Evolutionary conservation across 2,888 invertebrate genomes (phyloP), one percentile per base, ranked within the genome.

Genomic region (Agrotis clavis): DNA sequence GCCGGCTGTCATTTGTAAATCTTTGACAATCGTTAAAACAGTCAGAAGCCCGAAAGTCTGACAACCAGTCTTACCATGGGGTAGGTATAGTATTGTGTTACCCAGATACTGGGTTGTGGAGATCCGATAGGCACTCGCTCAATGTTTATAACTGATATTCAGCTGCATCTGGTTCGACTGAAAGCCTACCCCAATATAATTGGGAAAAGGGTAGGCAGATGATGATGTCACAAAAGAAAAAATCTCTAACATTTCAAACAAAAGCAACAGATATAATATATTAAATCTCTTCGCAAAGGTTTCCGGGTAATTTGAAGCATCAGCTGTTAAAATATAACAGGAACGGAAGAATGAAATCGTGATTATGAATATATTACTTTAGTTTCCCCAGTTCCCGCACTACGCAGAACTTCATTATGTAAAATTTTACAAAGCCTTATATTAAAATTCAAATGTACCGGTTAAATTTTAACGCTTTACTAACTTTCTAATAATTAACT

Each of bases 331-430:
- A 80, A 73, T 76, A 80, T 71, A 62, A 71, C 61, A 14, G 35
- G 19, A 56, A 30, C n/a, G 51, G 50, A 77, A 73, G 68, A 84
- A 84, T 74, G 68, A 77, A 67, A 83, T 81, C 92, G 92, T 93
- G 92, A 91, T 93, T 90, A 89, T 90, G 93, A 92, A 94, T 94
- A 92, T 88, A 90, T 91, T 91, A 83, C 66, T 80, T 83, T 83
- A 85, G 78, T 77, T 81, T 72, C 73, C 74, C 67, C 73, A 75
- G 82, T 82, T 82, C 18, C 61, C 66, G 25, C 13, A 62, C 77
- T 77, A 62, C 47, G 56, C 30, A 16, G 41, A 59, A 71, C 71
- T 82, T 84, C 72, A 75, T 77, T 79, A 77, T 21, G 71, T 74
- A 57, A 79, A 77, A 84, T 67, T 82, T 82, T 73, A 74, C 70